These are phyloP conservation scores for Masnerella sp. DNA, from an alignment of 2,888 invertebrate genomes.

Conservation along the genomic window DNA sequence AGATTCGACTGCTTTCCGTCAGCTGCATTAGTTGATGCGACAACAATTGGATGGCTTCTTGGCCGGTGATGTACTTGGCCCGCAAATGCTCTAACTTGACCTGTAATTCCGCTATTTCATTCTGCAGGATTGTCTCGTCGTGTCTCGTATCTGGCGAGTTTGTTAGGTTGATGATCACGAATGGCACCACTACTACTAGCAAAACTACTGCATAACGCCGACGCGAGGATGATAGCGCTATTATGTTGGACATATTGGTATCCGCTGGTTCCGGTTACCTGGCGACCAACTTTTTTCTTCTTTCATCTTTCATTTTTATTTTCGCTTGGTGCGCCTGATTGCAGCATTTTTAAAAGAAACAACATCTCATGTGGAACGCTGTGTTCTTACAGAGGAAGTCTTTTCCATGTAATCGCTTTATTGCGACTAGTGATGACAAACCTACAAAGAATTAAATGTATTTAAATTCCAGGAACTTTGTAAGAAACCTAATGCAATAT, in stretches of 20 bases:
- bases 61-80: constrained; percentile 86
- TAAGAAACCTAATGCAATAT: no score
- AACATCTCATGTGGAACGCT: no score
- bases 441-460: no score
- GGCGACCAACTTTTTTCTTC: constrained; percentile 12
- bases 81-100: constrained; percentile 88
- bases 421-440: no score
- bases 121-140: constrained; percentile 72
- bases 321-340: neutral
- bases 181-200: constrained; percentile 70
- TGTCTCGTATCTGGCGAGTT: constrained; percentile 68
- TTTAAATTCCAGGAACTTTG: no score
- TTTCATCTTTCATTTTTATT: neutral
- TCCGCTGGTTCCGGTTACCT: constrained; percentile 61
- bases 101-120: constrained; percentile 85
- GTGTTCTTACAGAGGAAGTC: no score
- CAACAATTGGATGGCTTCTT: constrained; percentile 86
- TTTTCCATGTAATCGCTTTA: no score
- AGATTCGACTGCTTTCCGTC: constrained; percentile 71
- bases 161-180: constrained; percentile 70
- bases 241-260: constrained; percentile 69
- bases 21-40: constrained; percentile 81
- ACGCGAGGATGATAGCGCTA: constrained; percentile 69
- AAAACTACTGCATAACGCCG: constrained; percentile 72
- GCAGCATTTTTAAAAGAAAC: neutral